Base-by-base conservation (phyloP, 2,888 invertebrate species). In the Pheosia gnoma region DNA sequence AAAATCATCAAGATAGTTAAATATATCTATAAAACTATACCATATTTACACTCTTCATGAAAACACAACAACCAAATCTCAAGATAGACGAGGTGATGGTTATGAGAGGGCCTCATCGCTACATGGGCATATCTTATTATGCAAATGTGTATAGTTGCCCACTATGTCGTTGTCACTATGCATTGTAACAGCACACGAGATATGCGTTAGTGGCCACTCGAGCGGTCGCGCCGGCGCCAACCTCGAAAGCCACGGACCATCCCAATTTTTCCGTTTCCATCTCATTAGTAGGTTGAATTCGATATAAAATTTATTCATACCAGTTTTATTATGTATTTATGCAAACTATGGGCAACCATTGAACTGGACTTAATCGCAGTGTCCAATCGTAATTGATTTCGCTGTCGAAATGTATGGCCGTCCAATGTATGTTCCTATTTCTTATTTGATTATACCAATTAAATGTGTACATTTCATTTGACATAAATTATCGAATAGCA, bases 291-390 rank as follows among this genome's bases (percentile, higher is more conserved):
- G 80, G 72, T 77, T 75, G 77, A 79, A 78, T 81, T 75, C 77
- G 74, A 82, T 76, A 79, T 82, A 79, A 82, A 81, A 83, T 81
- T 75, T 80, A 81, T 81, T 79, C 74, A 76, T 80, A 81, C 82
- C 77, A 77, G 78, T 84, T 83, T 83, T 80, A 81, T 77, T 78
- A 83, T 81, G 76, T 81, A 82, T 85, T 83, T 86, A 86, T 86
- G 85, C 86, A 85, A 86, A 85, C 80, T 79, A 80, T 76, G 77
- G 76, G 77, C 80, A 74, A 74, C 74, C 78, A 79, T 76, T 80
- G 77, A 76, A 83, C 78, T 80, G 78, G 75, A 73, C 77, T 81
- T 83, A 82, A 84, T 83, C 83, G 80, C 75, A 77, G 76, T 74
- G 74, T 74, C 79, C 78, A 77, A 80, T 82, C 77, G 82, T 80